phyloP scores from a whole-genome alignment of 2,888 invertebrate genomes.

The Nomada goodeniana region DNA sequence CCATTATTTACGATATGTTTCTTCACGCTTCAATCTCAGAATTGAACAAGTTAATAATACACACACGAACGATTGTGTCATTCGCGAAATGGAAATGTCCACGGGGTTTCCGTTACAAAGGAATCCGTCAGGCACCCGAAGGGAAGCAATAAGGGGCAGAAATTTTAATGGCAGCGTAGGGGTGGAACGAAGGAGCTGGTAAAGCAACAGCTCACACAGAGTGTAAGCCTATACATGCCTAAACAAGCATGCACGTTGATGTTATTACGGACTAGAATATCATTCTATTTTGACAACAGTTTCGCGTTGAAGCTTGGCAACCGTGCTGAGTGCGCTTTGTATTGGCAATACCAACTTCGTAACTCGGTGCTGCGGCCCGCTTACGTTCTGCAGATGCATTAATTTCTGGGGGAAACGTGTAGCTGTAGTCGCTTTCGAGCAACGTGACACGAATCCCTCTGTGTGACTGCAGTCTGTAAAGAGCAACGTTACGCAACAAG shows the following conservation, averaged over 20 bases:
- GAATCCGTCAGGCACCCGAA: neutral
- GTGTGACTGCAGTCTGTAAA: neutral
- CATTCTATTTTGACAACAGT: slow-evolving; percentile 39
- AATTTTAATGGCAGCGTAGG: neutral
- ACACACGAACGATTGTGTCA: too few relatives aligned
- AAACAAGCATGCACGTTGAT: slow-evolving; percentile 21
- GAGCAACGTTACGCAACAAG: slow-evolving; percentile 14
- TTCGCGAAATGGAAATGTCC: too few relatives aligned
- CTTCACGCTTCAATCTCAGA: too few relatives aligned
- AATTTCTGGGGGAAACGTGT: slow-evolving; percentile 19
- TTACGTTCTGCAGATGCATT: slow-evolving; percentile 31
- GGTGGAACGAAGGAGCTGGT: neutral
- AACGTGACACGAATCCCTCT: slow-evolving; percentile 22
- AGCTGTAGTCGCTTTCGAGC: slow-evolving; percentile 2
- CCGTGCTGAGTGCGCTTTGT: slow-evolving; percentile 25
- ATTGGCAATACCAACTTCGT: slow-evolving; percentile 29
- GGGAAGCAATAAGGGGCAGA: neutral
- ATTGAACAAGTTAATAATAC: too few relatives aligned
- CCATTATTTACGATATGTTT: too few relatives aligned
- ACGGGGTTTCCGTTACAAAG: too few relatives aligned
- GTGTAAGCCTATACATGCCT: neutral
- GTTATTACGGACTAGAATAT: slow-evolving; percentile 21
- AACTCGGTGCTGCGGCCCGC: slow-evolving; percentile 25
- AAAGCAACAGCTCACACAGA: neutral
- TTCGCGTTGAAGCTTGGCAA: slow-evolving; percentile 14